Base-by-base conservation (phyloP, 2,797 vertebrate genomes). In the Melanotaenia boesemani region DNA sequence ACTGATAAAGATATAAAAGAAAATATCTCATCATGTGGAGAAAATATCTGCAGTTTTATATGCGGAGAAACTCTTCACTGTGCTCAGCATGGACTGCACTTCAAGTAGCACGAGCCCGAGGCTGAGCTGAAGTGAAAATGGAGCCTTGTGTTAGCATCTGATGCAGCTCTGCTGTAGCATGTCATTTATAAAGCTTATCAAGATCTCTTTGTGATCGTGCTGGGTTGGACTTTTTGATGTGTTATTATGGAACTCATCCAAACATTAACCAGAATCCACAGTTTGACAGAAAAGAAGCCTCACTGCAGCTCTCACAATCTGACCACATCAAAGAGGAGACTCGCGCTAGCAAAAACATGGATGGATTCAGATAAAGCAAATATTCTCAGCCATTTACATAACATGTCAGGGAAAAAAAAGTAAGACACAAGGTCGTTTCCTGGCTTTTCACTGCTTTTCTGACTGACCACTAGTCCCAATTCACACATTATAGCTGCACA, bases 201-300 rank as follows among this genome's bases (percentile, higher is more conserved):
- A 77, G 85, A 83, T 84, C 79, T 61, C 62, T 80, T 48, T 63
- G 89, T 56, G 79, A 81, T 74, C 74, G 82, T 79, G 76, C 70
- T 11, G 77, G 71, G 74, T 88, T 87, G 88, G 77, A 72, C 72
- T 63, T 85, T 74, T 81, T 85, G 67, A 83, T 90, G 81, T 74
- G 78, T 79, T 71, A 71, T 67, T 36, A 70, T 86, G 87, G 88
- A 90, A 54, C 70, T 71, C 50, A 56, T 89, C 87, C 88, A 92
- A 91, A 94, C 84, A 81, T 74, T 79, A 90, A 87, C 71, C 87
- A 91, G 82, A 89, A 78, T 84, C 68, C 81, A 77, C 70, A 77
- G 61, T 83, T 52, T 79, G 79, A 80, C 74, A 66, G 77, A 80
- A 68, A 79, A 65, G 72, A 68, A 70, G 50, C 34, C 32, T 58